Base-by-base conservation (phyloP, 2,113 vertebrate species). In the Semnornis frantzii region DNA sequence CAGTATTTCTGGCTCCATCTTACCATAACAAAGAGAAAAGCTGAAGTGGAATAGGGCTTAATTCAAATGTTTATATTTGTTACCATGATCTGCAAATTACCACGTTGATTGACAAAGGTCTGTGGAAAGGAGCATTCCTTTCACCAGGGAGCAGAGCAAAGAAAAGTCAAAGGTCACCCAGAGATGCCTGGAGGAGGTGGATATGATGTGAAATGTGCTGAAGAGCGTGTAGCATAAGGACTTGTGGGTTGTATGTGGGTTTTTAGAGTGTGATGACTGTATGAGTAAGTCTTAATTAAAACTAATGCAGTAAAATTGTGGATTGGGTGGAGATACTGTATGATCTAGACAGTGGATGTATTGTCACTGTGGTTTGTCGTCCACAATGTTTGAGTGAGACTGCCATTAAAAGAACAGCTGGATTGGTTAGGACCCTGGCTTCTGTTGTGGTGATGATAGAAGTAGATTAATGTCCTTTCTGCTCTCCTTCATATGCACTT, bases 271-370 rank as follows among this genome's bases (percentile, higher is more conserved):
- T 74, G 64, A 85, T 81, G 68, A 18, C 68, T 64, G 18, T 39
- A 62, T 89, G 84, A 95, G 37, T 77, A 91, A 94, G 69, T 34
- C 65, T 77, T 65, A 64, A n/a, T 91, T 93, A 68, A 85, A 94
- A 89, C 50, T 74, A 60, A 55, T n/a, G 25, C 28, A 33, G 25
- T 85, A 71, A 82, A 91, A 46, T 16, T 80, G 50, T 54, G 57
- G 64, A 48, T 0, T 28, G 24, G 30, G 15, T 68, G 64, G 71
- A 57, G 64, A 57, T 85, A 25, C 70, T 74, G n/a, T 11, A 79
- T 87, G 78, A 75, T 79, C 25, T 30, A 69, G 48, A 10, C 34
- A 57, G 28, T 28, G 58, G 42, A 74, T 71, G 9, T 68, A 23
- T 66, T 91, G 78, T 55, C 24, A 10, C 28, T 86, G 12, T 91